Percentiles rank a stretch among this genome's conserved stretches.
Evolutionary conservation across 2,113 vertebrate genomes (phyloP).

Genomic region (Phocoena sinus): DNA sequence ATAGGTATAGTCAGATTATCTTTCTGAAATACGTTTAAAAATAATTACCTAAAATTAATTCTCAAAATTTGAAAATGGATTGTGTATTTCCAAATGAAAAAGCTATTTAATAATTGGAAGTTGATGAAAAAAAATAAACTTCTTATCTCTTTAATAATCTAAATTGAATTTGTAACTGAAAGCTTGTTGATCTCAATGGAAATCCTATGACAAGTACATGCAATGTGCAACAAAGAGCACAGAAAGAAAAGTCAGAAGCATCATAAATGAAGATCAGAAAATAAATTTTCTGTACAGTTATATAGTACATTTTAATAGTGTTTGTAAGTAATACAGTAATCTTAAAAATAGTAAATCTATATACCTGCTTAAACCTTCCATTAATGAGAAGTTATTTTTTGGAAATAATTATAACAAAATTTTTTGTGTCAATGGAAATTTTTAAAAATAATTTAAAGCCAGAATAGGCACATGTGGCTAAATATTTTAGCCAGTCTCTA

Average conservation of each 20-base stretch:
- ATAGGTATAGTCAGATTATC: not conserved
- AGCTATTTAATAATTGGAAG: slow-evolving; percentile 56
- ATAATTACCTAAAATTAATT: slow-evolving; percentile 67
- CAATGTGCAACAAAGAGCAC: slow-evolving; percentile 39
- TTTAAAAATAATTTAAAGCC: slow-evolving; percentile 19
- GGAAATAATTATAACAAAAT: not conserved
- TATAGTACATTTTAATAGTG: not conserved
- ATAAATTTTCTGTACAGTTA: slow-evolving; percentile 1
- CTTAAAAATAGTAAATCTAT: not conserved
- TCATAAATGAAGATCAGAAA: slow-evolving; percentile 34
- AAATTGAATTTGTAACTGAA: slow-evolving; percentile 70
- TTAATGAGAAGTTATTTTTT: slow-evolving; percentile 13
- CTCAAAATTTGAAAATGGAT: slow-evolving; percentile 58
- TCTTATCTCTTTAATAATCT: slow-evolving; percentile 60
- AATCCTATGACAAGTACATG: slow-evolving; percentile 28
- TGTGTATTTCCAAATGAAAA: slow-evolving; percentile 54
- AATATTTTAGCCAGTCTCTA: not conserved
- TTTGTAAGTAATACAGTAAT: slow-evolving; percentile 31
- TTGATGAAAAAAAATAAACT: slow-evolving; percentile 57
- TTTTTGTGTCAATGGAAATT: not conserved
- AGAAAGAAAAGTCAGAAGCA: slow-evolving; percentile 33
- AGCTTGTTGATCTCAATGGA: slow-evolving; percentile 65
- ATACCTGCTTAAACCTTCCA: not conserved
- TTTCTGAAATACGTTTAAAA: slow-evolving; percentile 39
- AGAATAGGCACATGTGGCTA: not conserved